Percentiles rank a stretch among this genome's conserved stretches.
Conservation (phyloP, 2,113 vertebrate genomes). For the Cebus imitator region DNA sequence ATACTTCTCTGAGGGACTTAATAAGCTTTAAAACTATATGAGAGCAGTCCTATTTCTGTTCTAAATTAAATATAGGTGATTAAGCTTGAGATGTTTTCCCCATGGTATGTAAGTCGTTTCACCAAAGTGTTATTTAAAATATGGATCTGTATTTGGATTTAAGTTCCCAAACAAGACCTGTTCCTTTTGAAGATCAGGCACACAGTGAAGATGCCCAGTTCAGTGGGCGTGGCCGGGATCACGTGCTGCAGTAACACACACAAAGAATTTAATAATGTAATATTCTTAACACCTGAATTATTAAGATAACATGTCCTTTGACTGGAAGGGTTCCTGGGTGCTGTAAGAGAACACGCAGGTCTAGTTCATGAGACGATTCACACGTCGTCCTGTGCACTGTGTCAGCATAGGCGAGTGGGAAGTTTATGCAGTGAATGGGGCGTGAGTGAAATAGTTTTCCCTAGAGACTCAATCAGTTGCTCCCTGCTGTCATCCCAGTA, state of each 20-base stretch:
- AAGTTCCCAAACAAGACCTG: neutral
- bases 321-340: neutral
- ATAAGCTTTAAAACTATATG: neutral
- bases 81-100: neutral
- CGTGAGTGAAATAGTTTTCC: neutral
- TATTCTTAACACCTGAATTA: neutral
- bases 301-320: neutral
- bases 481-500: neutral
- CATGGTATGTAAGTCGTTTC: neutral
- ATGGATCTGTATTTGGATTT: neutral
- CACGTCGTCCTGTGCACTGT: neutral
- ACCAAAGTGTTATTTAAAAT: neutral
- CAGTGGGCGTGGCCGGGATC: neutral
- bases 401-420: neutral
- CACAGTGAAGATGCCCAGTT: neutral
- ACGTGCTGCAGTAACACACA: too few species aligned
- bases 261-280: neutral
- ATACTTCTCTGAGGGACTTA: conserved; percentile 22
- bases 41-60: neutral
- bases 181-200: neutral
- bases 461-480: neutral
- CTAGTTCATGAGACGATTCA: too few species aligned
- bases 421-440: neutral
- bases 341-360: too few species aligned
- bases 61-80: neutral